Conservation (phyloP, 2,888 invertebrate species). For the Cryptophagus acutangulus region DNA sequence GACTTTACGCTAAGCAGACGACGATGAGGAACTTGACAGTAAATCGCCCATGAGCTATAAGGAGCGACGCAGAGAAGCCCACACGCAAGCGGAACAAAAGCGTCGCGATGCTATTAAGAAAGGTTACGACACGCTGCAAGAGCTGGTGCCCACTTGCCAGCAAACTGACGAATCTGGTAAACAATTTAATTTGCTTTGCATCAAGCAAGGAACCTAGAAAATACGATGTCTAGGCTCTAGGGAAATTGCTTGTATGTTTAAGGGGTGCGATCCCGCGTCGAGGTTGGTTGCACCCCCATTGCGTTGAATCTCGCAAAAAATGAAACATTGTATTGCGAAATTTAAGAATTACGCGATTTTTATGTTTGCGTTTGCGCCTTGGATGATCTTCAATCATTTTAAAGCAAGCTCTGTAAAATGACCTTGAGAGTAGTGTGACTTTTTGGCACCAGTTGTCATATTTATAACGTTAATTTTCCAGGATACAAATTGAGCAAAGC, state of each 20-base stretch:
- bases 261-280: too few species aligned
- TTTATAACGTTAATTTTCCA: conserved; percentile 11
- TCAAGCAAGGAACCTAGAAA: too few species aligned
- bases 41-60: conserved; percentile 78
- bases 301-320: neutral
- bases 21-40: conserved; percentile 60
- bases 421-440: conserved; percentile 4
- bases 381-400: too few species aligned
- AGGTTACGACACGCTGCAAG: conserved; percentile 91
- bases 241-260: too few species aligned
- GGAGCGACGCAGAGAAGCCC: conserved; percentile 89
- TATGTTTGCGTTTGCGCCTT: too few species aligned
- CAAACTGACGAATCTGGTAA: conserved; percentile 78
- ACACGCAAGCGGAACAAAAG: conserved; percentile 95
- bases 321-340: too few species aligned
- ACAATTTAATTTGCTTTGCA: too few species aligned
- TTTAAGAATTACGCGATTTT: too few species aligned
- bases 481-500: conserved; percentile 94
- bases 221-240: too few species aligned
- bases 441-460: conserved; percentile 2
- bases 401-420: too few species aligned
- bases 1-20: conserved; percentile 34
- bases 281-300: too few species aligned
- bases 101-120: conserved; percentile 95
- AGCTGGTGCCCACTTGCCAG: conserved; percentile 89